These are phyloP conservation scores for Ophion ventricosus DNA, from an alignment of 2,888 invertebrate genomes.

Conservation along the genomic window DNA sequence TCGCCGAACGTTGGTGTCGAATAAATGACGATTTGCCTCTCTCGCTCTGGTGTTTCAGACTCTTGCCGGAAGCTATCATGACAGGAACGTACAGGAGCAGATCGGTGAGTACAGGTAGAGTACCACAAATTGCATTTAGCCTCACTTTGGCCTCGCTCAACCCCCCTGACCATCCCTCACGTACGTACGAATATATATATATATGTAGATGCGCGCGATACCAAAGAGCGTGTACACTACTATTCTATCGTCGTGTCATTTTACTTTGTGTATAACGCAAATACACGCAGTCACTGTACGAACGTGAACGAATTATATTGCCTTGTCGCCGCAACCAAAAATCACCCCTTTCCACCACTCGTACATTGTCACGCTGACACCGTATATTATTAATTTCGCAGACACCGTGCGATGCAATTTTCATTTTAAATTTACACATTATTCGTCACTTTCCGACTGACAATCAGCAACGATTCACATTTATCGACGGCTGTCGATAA, in stretches of 20 bases:
- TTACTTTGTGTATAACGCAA: slow-evolving; percentile 40
- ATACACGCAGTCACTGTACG: slow-evolving; percentile 27
- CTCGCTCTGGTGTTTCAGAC: slow-evolving; percentile 83
- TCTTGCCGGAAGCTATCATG: slow-evolving; percentile 86
- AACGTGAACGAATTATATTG: slow-evolving; percentile 51
- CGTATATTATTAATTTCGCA: not conserved
- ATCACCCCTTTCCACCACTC: slow-evolving; percentile 12
- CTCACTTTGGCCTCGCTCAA: slow-evolving; percentile 49
- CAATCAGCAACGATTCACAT: not conserved
- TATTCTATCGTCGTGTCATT: slow-evolving; percentile 43
- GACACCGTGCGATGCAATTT: not conserved
- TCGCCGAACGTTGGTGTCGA: not conserved
- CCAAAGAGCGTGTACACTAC: slow-evolving; percentile 30
- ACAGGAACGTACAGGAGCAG: slow-evolving; percentile 85
- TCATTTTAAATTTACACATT: not conserved
- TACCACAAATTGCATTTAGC: slow-evolving; percentile 66
- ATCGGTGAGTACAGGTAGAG: slow-evolving; percentile 84
- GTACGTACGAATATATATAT: not conserved
- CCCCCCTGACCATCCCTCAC: slow-evolving; percentile 17
- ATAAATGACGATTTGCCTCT: slow-evolving; percentile 50
- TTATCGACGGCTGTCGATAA: too few species aligned
- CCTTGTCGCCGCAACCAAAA: slow-evolving; percentile 22
- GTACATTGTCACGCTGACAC: not conserved
- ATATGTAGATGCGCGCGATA: not conserved
- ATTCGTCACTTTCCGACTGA: not conserved